Conservation (phyloP, 2,797 vertebrate genomes). For the Adelosebastes latens region DNA sequence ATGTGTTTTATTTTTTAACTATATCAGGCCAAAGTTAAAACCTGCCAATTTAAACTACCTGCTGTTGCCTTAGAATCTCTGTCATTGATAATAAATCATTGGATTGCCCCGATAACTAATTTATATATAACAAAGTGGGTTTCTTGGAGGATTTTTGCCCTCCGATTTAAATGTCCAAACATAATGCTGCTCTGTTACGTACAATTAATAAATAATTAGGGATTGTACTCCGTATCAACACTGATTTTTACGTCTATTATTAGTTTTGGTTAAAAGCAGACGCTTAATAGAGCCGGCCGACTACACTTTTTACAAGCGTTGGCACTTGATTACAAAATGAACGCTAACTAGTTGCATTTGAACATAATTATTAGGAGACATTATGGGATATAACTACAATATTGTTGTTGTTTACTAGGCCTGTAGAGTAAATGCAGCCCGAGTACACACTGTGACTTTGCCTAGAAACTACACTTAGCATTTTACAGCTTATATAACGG, state of each 20-base stretch:
- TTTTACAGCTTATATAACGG: too few relatives aligned
- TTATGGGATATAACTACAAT: not conserved
- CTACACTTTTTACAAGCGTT: not conserved
- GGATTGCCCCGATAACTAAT: not conserved
- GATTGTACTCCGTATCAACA: not conserved
- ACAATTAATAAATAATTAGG: not conserved
- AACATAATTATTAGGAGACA: not conserved
- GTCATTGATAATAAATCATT: not conserved
- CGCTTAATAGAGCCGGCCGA: too few relatives aligned
- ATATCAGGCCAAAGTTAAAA: conserved; percentile 32
- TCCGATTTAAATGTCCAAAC: not conserved
- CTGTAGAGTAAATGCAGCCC: not conserved
- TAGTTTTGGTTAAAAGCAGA: not conserved
- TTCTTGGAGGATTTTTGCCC: too few relatives aligned
- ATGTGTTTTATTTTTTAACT: not conserved
- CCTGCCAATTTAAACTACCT: conserved; percentile 49
- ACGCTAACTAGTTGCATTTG: not conserved
- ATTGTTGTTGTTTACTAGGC: not conserved
- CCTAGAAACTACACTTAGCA: not conserved
- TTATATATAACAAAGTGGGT: too few relatives aligned
- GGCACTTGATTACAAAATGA: not conserved
- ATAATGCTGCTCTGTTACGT: too few relatives aligned
- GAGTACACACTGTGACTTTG: not conserved
- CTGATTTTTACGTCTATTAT: not conserved
- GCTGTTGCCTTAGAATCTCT: conserved; percentile 39